A percentile compares a stretch with the other conserved stretches of the same genome.
These are phyloP conservation scores for Ectropis grisescens DNA, from an alignment of 1,140 invertebrate species.

Conservation along the genomic window DNA sequence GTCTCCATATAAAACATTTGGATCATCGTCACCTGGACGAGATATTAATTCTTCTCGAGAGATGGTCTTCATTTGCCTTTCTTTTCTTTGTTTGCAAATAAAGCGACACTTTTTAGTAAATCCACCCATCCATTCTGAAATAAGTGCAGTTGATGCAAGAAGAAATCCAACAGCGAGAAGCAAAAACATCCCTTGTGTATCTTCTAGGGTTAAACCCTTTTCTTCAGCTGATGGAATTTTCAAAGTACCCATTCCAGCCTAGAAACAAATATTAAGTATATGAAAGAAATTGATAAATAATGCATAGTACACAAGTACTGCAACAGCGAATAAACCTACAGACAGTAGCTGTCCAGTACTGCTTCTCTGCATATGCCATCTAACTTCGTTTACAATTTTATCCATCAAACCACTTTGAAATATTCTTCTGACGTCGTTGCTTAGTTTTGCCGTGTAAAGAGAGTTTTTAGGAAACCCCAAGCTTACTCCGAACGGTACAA, in stretches of 20 bases:
- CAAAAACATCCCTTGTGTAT: slow-evolving; percentile 84
- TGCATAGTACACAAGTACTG: too few species aligned
- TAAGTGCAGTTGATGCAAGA: slow-evolving; percentile 67
- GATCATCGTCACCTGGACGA: not conserved
- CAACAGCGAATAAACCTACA: slow-evolving; percentile 38
- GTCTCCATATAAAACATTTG: too few species aligned
- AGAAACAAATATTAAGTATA: slow-evolving; percentile 6
- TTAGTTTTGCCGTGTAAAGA: slow-evolving; percentile 73
- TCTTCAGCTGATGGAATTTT: slow-evolving; percentile 71
- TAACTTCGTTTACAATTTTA: slow-evolving; percentile 77
- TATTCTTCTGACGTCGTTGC: slow-evolving; percentile 70
- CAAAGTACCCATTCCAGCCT: slow-evolving; percentile 26
- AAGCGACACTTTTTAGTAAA: slow-evolving; percentile 71
- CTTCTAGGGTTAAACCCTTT: slow-evolving; percentile 77
- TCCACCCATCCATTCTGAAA: slow-evolving; percentile 76
- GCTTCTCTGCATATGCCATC: slow-evolving; percentile 76
- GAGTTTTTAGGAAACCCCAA: slow-evolving; percentile 73
- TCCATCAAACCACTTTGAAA: slow-evolving; percentile 75
- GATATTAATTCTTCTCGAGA: slow-evolving; percentile 16
- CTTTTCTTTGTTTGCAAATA: too few species aligned
- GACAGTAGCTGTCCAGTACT: slow-evolving; percentile 72
- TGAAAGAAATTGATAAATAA: not conserved
- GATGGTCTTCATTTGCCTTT: slow-evolving; percentile 13
- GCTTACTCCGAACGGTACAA: slow-evolving; percentile 76
- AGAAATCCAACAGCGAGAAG: slow-evolving; percentile 77